Evolutionary conservation across 2,797 vertebrate species (phyloP).

Genomic region (Cygnus olor): DNA sequence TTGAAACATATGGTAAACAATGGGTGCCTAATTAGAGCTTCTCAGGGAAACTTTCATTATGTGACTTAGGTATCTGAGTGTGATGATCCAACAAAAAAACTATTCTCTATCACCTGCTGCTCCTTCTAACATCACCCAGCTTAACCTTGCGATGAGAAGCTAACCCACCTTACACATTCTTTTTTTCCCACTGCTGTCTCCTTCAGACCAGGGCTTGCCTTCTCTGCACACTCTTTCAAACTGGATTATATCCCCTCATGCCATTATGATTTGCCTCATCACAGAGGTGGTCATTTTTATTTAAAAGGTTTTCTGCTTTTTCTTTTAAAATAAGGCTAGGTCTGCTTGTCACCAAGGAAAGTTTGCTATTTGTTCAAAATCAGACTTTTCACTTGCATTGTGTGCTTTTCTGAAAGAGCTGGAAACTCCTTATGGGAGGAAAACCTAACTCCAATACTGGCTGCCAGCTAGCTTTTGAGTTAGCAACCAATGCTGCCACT

Average conservation of each 20-base stretch:
- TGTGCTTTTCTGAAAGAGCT: neutral
- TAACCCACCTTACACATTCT: neutral
- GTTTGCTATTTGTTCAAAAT: neutral
- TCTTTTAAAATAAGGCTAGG: neutral
- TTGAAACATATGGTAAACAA: neutral
- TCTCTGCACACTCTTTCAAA: neutral
- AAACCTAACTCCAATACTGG: neutral
- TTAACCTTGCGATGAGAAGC: neutral
- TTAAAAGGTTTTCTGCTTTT: neutral
- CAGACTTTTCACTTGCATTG: neutral
- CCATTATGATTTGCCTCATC: rapidly evolving
- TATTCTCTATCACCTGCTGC: neutral
- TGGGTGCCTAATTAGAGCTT: neutral
- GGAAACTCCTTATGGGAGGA: neutral
- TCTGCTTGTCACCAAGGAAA: neutral
- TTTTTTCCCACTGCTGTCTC: neutral
- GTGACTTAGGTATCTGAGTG: neutral
- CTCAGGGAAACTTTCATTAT: neutral
- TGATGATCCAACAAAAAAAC: neutral
- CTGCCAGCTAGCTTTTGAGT: neutral
- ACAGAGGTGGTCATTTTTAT: neutral
- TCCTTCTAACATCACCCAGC: neutral
- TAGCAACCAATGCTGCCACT: no score
- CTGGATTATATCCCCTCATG: neutral
- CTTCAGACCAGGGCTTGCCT: rapidly evolving